phyloP scores from a whole-genome alignment of 2,888 invertebrate species.

The Ephialtes manifestator region DNA sequence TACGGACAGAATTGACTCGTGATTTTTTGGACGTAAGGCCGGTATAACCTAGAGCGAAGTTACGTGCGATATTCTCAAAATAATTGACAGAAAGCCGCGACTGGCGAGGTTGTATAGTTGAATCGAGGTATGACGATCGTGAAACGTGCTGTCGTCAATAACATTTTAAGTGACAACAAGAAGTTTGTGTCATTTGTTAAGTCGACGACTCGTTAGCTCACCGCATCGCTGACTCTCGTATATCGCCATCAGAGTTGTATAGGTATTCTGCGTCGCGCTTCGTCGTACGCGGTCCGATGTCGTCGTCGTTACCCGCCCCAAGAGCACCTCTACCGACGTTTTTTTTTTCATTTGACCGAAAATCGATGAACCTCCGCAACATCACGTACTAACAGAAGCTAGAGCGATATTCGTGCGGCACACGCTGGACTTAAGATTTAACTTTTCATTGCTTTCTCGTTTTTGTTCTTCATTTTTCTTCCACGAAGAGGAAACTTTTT shows the following conservation, averaged over 20 bases:
- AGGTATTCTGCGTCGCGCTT: slow-evolving; percentile 16
- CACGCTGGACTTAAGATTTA: slow-evolving; percentile 6
- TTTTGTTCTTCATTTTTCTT: neutral
- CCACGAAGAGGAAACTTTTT: neutral
- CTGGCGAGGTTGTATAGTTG: neutral
- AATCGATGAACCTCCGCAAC: slow-evolving; percentile 49
- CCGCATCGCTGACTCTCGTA: neutral
- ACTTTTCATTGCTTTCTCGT: neutral
- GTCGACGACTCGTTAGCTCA: neutral
- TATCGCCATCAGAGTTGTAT: neutral
- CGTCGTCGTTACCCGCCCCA: slow-evolving; percentile 30
- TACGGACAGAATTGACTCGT: neutral
- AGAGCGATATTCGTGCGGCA: slow-evolving; percentile 6
- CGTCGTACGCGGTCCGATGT: slow-evolving; percentile 1
- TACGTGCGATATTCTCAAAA: neutral
- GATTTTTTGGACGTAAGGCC: neutral
- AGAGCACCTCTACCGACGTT: slow-evolving; percentile 4
- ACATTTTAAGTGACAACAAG: slow-evolving; percentile 16
- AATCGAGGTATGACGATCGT: neutral
- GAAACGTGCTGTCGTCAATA: neutral
- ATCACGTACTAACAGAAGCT: slow-evolving; percentile 16
- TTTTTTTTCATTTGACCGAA: slow-evolving; percentile 29
- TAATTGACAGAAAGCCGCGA: slow-evolving; percentile 7
- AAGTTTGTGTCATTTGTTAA: neutral
- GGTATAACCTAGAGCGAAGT: slow-evolving; percentile 30